phyloP scores from a whole-genome alignment of 1,140 invertebrate genomes.

The Achatina immaculata region DNA sequence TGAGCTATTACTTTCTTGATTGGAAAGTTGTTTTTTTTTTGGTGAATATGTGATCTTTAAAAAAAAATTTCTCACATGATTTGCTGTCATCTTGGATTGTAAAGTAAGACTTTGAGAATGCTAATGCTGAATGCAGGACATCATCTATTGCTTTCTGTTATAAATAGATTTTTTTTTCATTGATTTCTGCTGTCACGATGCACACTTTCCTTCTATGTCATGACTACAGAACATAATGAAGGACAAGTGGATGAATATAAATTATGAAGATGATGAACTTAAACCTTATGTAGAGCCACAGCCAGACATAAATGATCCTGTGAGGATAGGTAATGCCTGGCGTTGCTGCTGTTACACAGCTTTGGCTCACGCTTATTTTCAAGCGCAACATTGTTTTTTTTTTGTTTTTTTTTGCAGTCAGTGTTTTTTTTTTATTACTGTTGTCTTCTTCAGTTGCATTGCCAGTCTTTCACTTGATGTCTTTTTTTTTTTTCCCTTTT shows the following conservation, averaged over 20 bases:
- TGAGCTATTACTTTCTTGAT: too few relatives aligned
- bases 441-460: slow-evolving; percentile 35
- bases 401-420: neutral
- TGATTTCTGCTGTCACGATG: too few relatives aligned
- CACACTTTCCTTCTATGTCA: too few relatives aligned
- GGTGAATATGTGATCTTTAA: too few relatives aligned
- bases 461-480: slow-evolving; percentile 20
- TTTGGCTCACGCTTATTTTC: neutral
- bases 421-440: neutral
- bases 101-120: too few relatives aligned
- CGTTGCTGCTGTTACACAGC: slow-evolving; percentile 18
- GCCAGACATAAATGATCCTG: slow-evolving; percentile 95
- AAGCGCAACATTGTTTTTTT: neutral
- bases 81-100: too few relatives aligned
- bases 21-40: too few relatives aligned
- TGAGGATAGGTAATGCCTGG: slow-evolving; percentile 88
- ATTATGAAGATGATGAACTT: slow-evolving; percentile 98
- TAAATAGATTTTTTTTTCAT: too few relatives aligned
- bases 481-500: too few relatives aligned
- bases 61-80: too few relatives aligned
- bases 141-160: too few relatives aligned
- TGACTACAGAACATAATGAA: slow-evolving; percentile 79
- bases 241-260: slow-evolving; percentile 99
- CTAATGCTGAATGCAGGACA: too few relatives aligned
- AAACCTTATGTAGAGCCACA: slow-evolving; percentile 97